Conservation (phyloP, 2,888 invertebrate species). For the Xanthorhoe designata region DNA sequence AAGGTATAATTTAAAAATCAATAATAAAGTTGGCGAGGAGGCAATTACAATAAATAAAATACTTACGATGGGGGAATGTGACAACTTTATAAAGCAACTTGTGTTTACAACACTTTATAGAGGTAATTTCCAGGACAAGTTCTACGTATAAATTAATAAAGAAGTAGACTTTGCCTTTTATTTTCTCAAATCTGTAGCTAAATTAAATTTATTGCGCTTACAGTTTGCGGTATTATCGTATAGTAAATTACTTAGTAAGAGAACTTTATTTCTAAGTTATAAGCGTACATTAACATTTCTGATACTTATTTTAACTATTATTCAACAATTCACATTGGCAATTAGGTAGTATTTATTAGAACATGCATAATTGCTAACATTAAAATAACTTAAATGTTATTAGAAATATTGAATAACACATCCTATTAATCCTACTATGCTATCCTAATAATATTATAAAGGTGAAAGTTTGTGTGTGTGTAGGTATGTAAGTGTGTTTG, state of each 20-base stretch:
- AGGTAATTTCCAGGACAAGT: conserved; percentile 31
- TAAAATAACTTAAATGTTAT: neutral
- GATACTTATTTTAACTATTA: neutral
- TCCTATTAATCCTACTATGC: too few relatives aligned
- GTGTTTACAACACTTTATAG: conserved; percentile 32
- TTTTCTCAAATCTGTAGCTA: conserved; percentile 1
- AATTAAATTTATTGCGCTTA: neutral
- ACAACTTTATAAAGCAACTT: conserved; percentile 41
- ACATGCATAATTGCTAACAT: neutral
- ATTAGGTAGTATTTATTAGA: neutral
- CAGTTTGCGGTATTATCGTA: neutral
- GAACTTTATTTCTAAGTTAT: neutral
- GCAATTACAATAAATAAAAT: conserved; percentile 35
- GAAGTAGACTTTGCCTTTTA: conserved; percentile 11
- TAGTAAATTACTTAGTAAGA: neutral
- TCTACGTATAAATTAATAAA: conserved; percentile 34
- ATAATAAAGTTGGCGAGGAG: conserved; percentile 34
- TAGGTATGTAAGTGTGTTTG: too few relatives aligned
- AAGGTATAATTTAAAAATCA: conserved; percentile 35
- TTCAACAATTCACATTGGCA: neutral
- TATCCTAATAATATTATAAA: too few relatives aligned
- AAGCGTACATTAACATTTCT: neutral
- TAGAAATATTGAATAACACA: neutral
- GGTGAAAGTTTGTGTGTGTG: too few relatives aligned
- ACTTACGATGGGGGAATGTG: conserved; percentile 30